Conservation (phyloP, 1,140 invertebrate genomes). For the Bombus waltoni region DNA sequence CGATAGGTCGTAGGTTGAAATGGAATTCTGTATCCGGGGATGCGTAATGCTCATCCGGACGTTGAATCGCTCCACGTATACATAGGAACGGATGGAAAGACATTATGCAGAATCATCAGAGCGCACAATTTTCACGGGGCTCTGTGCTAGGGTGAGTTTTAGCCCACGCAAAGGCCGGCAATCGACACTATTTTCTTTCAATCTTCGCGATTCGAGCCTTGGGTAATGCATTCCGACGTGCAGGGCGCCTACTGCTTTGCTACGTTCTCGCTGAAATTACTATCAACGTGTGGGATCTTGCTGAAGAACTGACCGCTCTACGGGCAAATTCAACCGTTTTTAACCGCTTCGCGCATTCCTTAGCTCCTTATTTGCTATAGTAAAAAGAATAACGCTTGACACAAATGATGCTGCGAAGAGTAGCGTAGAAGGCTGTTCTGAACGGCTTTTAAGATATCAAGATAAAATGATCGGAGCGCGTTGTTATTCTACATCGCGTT, state of each 20-base stretch:
- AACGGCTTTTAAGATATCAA: neutral
- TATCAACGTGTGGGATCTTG: slow-evolving; percentile 8
- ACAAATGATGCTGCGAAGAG: neutral
- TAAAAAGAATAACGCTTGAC: neutral
- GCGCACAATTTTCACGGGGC: slow-evolving; percentile 38
- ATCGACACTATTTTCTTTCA: slow-evolving; percentile 58
- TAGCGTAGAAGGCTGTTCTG: neutral
- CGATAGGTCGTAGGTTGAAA: slow-evolving; percentile 37
- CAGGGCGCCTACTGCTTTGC: slow-evolving; percentile 12
- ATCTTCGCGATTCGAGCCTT: slow-evolving; percentile 17
- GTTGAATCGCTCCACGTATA: slow-evolving; percentile 32
- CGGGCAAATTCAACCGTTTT: neutral
- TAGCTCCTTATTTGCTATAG: neutral
- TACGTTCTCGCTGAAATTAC: slow-evolving; percentile 43
- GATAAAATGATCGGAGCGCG: neutral
- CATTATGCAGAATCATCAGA: slow-evolving; percentile 56
- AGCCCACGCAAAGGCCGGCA: slow-evolving; percentile 1
- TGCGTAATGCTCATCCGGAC: slow-evolving; percentile 21
- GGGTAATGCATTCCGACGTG: slow-evolving; percentile 32
- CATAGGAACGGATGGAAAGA: neutral
- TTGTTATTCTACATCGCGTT: neutral
- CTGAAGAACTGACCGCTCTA: neutral
- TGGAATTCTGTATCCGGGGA: slow-evolving; percentile 16
- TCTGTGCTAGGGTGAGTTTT: slow-evolving; percentile 13
- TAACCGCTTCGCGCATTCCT: neutral